Percentiles rank a stretch among this genome's conserved stretches.
These are phyloP conservation scores for Dendroctonus ponderosae DNA, from an alignment of 1,140 invertebrate genomes.

Conservation along the genomic window DNA sequence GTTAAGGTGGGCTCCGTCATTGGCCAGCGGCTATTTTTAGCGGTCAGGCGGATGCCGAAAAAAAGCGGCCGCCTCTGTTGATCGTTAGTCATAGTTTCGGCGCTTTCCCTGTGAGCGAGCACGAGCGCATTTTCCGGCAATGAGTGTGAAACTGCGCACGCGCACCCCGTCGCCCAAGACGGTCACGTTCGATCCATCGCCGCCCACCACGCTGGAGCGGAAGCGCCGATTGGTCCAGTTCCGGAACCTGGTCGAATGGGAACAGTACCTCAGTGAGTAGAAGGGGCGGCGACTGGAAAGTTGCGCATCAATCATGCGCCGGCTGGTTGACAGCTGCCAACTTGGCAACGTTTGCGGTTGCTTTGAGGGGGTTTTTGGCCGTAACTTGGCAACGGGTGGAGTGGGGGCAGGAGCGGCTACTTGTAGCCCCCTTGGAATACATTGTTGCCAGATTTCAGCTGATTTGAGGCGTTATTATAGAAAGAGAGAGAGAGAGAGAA, in stretches of 20 bases:
- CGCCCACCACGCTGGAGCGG: conserved; percentile 41
- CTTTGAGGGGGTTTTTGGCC: background rate
- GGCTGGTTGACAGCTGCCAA: background rate
- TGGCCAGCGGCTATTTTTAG: conserved; percentile 29
- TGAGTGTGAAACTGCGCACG: conserved; percentile 45
- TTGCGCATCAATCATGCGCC: background rate
- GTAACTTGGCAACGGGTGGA: background rate
- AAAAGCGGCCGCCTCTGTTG: conserved; percentile 19
- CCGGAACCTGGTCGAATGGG: conserved; percentile 44
- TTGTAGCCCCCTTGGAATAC: too few species aligned
- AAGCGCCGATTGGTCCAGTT: conserved; percentile 36
- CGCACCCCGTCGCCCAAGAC: conserved; percentile 50
- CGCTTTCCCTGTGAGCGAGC: conserved; percentile 25
- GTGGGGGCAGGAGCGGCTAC: too few species aligned
- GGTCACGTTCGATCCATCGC: conserved; percentile 48
- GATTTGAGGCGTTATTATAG: too few species aligned
- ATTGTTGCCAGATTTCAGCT: too few species aligned
- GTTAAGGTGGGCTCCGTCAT: conserved; percentile 32
- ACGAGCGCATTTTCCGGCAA: conserved; percentile 22
- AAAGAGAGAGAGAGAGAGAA: too few species aligned
- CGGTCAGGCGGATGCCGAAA: conserved; percentile 15
- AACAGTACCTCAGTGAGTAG: conserved; percentile 49
- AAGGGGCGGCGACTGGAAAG: too few species aligned
- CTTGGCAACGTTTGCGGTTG: background rate
- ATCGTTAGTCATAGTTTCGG: conserved; percentile 34